Percentiles rank a stretch among this genome's conserved stretches.
Conservation (phyloP, 2,888 invertebrate genomes). For the Sarcophaga caerulescens region DNA sequence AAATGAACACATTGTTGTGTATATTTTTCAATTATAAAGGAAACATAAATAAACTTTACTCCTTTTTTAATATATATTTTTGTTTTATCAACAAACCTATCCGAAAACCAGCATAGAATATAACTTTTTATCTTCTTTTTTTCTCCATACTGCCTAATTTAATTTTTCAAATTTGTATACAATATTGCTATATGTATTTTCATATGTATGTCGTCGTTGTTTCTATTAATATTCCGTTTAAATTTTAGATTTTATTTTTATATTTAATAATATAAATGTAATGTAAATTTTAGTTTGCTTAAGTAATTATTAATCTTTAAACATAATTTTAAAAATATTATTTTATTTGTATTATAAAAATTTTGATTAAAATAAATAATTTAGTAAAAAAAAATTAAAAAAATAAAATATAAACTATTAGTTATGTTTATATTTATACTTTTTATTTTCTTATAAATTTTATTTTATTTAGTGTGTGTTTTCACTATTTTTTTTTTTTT, state of each 20-base stretch:
- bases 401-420: slow-evolving; percentile 58
- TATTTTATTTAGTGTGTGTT: slow-evolving; percentile 36
- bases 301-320: slow-evolving; percentile 12
- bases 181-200: not conserved
- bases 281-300: slow-evolving; percentile 43
- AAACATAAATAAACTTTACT: not conserved
- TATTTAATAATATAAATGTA: not conserved
- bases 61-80: no score
- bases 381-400: slow-evolving; percentile 11
- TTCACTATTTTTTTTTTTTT: slow-evolving; percentile 40
- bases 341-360: slow-evolving; percentile 33
- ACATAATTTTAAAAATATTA: slow-evolving; percentile 50
- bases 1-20: slow-evolving; percentile 43
- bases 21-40: slow-evolving; percentile 34
- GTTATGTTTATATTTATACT: slow-evolving; percentile 69
- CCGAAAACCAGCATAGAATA: no score
- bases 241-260: not conserved
- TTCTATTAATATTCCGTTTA: slow-evolving; percentile 7
- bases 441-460: slow-evolving; percentile 67
- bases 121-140: slow-evolving; percentile 38
- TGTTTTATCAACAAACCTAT: no score
- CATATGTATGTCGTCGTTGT: slow-evolving; percentile 21
- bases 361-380: slow-evolving; percentile 11
- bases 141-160: not conserved
- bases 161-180: slow-evolving; percentile 17